phyloP scores from a whole-genome alignment of 1,140 invertebrate species.

The Papilio polytes region DNA sequence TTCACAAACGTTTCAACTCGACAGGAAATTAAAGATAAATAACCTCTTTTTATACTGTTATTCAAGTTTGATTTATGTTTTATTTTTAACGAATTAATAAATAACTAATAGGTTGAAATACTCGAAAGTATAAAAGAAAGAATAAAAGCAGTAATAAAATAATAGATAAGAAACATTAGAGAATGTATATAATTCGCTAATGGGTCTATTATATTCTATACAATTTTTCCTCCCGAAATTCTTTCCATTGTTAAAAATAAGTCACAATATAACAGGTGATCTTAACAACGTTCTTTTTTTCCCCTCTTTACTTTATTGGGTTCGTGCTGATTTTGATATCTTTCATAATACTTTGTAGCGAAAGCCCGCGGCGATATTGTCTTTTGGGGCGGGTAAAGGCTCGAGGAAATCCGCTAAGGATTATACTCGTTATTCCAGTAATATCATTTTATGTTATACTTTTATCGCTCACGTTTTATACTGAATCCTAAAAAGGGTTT shows the following conservation, averaged over 20 bases:
- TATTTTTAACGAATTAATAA: background rate
- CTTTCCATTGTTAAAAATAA: slow-evolving; percentile 13
- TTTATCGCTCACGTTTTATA: slow-evolving; percentile 28
- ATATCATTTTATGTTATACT: slow-evolving; percentile 37
- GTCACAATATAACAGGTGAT: slow-evolving; percentile 31
- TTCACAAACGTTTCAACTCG: background rate
- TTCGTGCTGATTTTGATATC: slow-evolving; percentile 43
- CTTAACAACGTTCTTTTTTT: slow-evolving; percentile 33
- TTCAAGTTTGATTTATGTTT: background rate
- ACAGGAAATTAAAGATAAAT: slow-evolving; percentile 2
- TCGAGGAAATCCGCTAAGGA: slow-evolving; percentile 44
- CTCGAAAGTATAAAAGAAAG: too few relatives aligned
- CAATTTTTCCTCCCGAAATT: background rate
- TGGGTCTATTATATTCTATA: background rate
- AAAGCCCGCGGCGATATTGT: slow-evolving; percentile 31
- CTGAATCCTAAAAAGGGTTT: slow-evolving; percentile 10
- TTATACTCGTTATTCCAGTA: slow-evolving; percentile 43
- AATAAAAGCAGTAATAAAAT: background rate
- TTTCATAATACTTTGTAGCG: slow-evolving; percentile 37
- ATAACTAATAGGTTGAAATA: too few relatives aligned
- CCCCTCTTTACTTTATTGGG: slow-evolving; percentile 40
- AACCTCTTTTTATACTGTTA: background rate
- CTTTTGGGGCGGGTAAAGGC: slow-evolving; percentile 31
- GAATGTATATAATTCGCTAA: background rate
- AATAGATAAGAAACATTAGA: background rate